Percentiles rank a stretch among this genome's conserved stretches.
Evolutionary conservation across 2,113 vertebrate species (phyloP).

Genomic region (Porphyrio hochstetteri): DNA sequence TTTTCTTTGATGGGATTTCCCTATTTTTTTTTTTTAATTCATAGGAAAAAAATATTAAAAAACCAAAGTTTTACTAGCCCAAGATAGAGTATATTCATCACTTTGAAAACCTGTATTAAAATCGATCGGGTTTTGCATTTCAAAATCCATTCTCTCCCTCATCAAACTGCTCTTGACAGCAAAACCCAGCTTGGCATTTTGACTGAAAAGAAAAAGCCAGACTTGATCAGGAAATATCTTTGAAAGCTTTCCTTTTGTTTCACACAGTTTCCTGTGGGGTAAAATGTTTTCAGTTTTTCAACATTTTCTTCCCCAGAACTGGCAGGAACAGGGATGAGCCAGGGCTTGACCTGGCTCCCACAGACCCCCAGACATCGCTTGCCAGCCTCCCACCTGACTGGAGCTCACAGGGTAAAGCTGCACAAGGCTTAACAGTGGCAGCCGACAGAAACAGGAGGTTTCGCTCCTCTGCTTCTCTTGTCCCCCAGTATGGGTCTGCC

Average conservation of each 20-base stretch:
- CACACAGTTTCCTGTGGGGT: neutral
- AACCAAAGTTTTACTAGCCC: neutral
- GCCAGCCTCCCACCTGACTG: neutral
- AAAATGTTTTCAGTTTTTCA: neutral
- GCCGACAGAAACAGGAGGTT: neutral
- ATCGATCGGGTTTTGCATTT: neutral
- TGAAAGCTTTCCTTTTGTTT: neutral
- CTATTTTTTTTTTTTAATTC: neutral
- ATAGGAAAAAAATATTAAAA: neutral
- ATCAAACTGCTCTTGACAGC: neutral
- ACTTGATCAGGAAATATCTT: neutral
- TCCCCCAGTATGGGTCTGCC: neutral
- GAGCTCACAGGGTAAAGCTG: neutral
- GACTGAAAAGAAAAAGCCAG: neutral
- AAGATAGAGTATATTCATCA: neutral
- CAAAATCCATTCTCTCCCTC: neutral
- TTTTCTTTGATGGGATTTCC: neutral
- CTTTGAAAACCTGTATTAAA: neutral
- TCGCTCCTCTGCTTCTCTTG: neutral
- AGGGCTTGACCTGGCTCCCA: neutral
- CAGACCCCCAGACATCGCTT: neutral
- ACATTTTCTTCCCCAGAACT: neutral
- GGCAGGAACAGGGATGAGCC: neutral
- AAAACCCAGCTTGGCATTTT: neutral
- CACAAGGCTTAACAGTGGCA: neutral